A percentile compares a stretch with the other conserved stretches of the same genome.
phyloP scores from a whole-genome alignment of 2,888 invertebrate genomes.

The Sthenelais limicola region DNA sequence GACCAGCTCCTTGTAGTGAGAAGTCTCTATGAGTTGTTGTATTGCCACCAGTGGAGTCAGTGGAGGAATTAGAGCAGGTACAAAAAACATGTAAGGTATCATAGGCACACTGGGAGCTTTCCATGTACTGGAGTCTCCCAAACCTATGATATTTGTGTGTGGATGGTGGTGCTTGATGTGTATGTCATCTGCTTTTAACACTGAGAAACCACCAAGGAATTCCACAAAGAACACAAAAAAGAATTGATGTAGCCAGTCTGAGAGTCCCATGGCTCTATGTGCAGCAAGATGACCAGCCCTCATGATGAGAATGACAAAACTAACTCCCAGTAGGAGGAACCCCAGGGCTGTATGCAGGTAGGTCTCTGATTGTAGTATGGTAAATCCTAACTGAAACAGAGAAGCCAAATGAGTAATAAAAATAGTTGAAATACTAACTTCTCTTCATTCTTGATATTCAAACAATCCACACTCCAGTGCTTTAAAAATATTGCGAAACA shows the following conservation, averaged over 20 bases:
- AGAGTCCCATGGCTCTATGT: conserved; percentile 58
- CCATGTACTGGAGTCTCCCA: conserved; percentile 69
- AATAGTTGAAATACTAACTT: too few relatives aligned
- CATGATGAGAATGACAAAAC: conserved; percentile 56
- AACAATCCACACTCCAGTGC: too few relatives aligned
- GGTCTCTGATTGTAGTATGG: conserved; percentile 51
- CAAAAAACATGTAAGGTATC: conserved; percentile 66
- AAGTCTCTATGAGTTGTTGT: conserved; percentile 53
- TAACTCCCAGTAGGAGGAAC: conserved; percentile 58
- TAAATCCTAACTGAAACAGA: conserved; percentile 46
- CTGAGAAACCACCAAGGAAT: conserved; percentile 62
- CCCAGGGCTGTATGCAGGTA: conserved; percentile 51
- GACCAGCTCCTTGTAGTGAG: conserved; percentile 46
- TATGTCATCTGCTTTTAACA: conserved; percentile 58
- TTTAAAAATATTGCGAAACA: too few relatives aligned
- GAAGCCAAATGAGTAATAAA: too few relatives aligned
- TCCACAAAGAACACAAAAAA: conserved; percentile 65
- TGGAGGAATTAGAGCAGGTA: conserved; percentile 62
- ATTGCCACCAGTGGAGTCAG: conserved; percentile 60
- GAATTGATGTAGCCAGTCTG: too few relatives aligned
- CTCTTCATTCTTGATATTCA: too few relatives aligned
- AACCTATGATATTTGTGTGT: conserved; percentile 69
- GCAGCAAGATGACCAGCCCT: conserved; percentile 63
- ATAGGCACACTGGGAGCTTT: conserved; percentile 61
- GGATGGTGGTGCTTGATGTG: conserved; percentile 69